Evolutionary conservation across 2,797 vertebrate genomes (phyloP).

Genomic region (Gadopsis bispinosus): DNA sequence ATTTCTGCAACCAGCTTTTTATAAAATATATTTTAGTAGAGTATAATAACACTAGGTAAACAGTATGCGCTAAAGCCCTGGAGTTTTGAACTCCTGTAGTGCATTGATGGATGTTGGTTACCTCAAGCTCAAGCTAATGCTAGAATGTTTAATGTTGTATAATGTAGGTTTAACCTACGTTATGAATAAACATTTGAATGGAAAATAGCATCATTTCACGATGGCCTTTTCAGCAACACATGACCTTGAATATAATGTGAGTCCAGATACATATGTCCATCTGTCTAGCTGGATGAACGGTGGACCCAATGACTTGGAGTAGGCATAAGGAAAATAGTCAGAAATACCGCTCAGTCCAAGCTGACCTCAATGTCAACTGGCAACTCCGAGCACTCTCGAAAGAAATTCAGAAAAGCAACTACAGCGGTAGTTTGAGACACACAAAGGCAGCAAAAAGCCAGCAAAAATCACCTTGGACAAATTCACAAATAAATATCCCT

Average conservation of each 20-base stretch:
- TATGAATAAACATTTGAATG: background rate
- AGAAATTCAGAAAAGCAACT: conserved; percentile 7
- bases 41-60: background rate
- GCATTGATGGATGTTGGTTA: background rate
- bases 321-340: conserved; percentile 27
- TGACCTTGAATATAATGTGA: conserved; percentile 7
- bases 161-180: background rate
- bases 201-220: background rate
- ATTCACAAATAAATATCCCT: conserved; percentile 41
- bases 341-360: conserved; percentile 16
- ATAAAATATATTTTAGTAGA: background rate
- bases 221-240: background rate
- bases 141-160: background rate
- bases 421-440: background rate
- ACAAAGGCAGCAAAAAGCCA: conserved; percentile 25
- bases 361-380: conserved; percentile 34
- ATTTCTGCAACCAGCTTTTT: background rate
- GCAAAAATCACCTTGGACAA: conserved; percentile 25
- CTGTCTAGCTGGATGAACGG: conserved; percentile 26
- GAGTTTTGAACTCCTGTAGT: background rate
- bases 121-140: background rate
- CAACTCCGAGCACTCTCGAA: conserved; percentile 8
- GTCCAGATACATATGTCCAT: conserved; percentile 11
- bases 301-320: conserved; percentile 9
- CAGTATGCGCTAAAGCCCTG: background rate